These are phyloP conservation scores for Trachops cirrhosus DNA, from an alignment of 2,797 vertebrate genomes.

Conservation along the genomic window DNA sequence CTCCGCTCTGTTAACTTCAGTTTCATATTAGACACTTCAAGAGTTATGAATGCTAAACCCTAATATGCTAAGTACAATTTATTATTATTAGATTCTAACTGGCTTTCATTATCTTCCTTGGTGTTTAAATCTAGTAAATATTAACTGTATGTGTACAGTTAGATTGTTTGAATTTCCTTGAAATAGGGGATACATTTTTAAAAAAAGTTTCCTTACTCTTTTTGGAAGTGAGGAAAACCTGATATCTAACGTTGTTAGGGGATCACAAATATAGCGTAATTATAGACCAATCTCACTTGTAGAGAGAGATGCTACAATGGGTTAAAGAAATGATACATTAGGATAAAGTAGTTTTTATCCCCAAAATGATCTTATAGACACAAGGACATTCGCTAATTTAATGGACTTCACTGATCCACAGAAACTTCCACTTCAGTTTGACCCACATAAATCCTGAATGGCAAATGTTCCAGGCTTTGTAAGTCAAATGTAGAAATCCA, in stretches of 20 bases:
- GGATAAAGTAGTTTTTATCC: background rate
- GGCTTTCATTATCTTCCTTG: background rate
- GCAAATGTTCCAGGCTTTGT: background rate
- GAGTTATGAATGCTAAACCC: background rate
- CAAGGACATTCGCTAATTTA: background rate
- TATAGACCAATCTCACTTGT: background rate
- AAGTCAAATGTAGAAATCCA: background rate
- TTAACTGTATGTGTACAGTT: background rate
- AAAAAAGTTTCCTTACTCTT: background rate
- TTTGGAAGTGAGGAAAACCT: background rate
- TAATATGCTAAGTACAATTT: background rate
- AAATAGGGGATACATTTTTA: background rate
- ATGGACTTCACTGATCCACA: background rate
- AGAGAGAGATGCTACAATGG: background rate
- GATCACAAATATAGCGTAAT: background rate
- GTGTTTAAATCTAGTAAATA: background rate
- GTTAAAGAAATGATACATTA: background rate
- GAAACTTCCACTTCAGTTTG: too few relatives aligned
- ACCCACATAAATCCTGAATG: background rate
- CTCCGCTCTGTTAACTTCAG: background rate
- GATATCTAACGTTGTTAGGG: background rate
- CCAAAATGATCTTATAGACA: background rate
- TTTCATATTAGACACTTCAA: background rate
- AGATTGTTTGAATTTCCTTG: background rate
- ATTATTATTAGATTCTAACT: background rate